Conservation (phyloP, 2,888 invertebrate species). For the Hydrotaea diabolus region DNA sequence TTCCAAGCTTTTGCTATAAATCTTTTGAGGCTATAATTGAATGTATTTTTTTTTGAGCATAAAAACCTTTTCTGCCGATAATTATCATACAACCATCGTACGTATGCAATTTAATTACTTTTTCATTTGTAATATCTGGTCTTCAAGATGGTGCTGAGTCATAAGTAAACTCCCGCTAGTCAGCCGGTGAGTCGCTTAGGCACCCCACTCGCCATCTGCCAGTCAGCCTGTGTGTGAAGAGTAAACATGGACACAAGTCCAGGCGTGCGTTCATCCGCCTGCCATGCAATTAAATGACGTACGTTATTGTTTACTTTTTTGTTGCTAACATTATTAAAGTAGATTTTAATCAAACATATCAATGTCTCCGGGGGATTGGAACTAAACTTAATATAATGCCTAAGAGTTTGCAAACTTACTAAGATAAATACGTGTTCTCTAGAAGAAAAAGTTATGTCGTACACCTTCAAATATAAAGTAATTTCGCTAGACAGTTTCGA, state of each 20-base stretch:
- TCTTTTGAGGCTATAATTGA: too few relatives aligned
- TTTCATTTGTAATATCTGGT: background rate
- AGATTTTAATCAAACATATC: conserved; percentile 32
- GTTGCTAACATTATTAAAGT: conserved; percentile 9
- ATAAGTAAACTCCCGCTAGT: background rate
- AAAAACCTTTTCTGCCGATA: background rate
- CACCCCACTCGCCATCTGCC: background rate
- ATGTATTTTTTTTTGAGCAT: too few relatives aligned
- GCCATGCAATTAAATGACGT: conserved; percentile 62
- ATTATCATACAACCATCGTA: background rate
- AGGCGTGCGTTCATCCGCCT: conserved; percentile 55
- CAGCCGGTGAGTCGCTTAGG: background rate
- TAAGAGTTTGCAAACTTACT: background rate
- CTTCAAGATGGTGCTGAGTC: conserved; percentile 33
- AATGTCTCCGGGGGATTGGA: conserved; percentile 52
- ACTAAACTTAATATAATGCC: conserved; percentile 48
- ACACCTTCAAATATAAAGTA: too few relatives aligned
- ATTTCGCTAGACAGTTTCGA: too few relatives aligned
- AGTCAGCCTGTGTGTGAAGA: background rate
- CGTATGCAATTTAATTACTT: too few relatives aligned
- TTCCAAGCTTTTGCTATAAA: too few relatives aligned
- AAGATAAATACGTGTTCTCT: too few relatives aligned
- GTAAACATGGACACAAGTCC: conserved; percentile 60
- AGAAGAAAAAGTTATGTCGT: too few relatives aligned
- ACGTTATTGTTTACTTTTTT: conserved; percentile 36